Percentiles rank a stretch among this genome's conserved stretches.
Conservation (phyloP, 2,797 vertebrate species). For the Parauchenoglanis ngamensis region DNA sequence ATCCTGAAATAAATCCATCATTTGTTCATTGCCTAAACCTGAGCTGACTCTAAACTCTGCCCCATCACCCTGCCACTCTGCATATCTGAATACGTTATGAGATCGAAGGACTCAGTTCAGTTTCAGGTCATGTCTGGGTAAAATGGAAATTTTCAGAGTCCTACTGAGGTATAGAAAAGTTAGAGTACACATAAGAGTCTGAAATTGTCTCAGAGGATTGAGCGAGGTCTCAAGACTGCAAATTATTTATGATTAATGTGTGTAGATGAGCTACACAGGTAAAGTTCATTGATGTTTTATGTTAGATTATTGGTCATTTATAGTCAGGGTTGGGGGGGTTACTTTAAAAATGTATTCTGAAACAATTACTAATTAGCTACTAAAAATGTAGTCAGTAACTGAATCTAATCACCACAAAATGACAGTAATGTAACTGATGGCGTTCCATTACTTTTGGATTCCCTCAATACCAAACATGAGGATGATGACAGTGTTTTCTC, state of each 20-base stretch:
- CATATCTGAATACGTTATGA: slow-evolving; percentile 51
- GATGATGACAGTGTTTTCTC: too few species aligned
- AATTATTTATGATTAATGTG: background rate
- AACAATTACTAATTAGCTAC: too few species aligned
- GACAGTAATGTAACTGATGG: too few species aligned
- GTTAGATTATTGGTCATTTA: background rate
- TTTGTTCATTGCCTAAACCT: slow-evolving; percentile 34
- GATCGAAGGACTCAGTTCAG: slow-evolving; percentile 36
- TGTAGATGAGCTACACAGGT: too few species aligned
- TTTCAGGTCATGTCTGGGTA: slow-evolving; percentile 26
- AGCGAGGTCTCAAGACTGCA: background rate
- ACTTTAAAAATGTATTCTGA: too few species aligned
- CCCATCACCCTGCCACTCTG: slow-evolving; percentile 51
- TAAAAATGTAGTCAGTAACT: too few species aligned
- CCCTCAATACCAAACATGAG: too few species aligned
- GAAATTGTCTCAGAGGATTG: background rate
- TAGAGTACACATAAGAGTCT: background rate
- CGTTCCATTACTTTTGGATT: too few species aligned
- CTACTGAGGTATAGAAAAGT: background rate
- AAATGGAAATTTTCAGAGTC: slow-evolving; percentile 23
- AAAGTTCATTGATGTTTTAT: background rate
- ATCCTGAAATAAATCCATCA: background rate
- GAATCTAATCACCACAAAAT: too few species aligned
- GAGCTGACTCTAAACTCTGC: slow-evolving; percentile 48
- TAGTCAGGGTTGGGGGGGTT: background rate